phyloP scores from a whole-genome alignment of 2,888 invertebrate genomes.

The Siphonodentalium dalli region DNA sequence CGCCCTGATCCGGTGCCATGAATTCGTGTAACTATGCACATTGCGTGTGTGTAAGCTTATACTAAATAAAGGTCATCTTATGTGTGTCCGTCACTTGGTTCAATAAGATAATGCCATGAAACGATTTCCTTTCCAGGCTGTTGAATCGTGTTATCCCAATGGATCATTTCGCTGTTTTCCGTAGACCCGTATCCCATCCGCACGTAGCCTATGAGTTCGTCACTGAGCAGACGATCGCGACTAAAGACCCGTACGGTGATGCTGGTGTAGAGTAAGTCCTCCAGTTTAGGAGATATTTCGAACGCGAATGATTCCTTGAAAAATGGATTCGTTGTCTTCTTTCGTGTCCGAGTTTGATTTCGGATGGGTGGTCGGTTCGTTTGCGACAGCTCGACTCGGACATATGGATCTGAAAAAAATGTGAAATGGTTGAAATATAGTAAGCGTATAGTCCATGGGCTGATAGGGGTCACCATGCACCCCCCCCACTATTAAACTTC shows the following conservation, averaged over 20 bases:
- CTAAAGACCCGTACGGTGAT: slow-evolving; percentile 60
- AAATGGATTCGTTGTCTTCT: slow-evolving; percentile 45
- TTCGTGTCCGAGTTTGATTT: slow-evolving; percentile 51
- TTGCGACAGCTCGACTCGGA: slow-evolving; percentile 63
- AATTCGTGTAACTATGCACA: too few species aligned
- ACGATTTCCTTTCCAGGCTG: slow-evolving; percentile 58
- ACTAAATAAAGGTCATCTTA: too few species aligned
- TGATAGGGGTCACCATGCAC: too few species aligned
- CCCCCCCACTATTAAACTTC: too few species aligned
- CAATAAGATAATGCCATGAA: slow-evolving; percentile 57
- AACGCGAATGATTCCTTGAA: slow-evolving; percentile 48
- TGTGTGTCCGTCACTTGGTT: slow-evolving; percentile 35
- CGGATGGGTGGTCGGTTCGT: slow-evolving; percentile 44
- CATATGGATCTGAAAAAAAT: slow-evolving; percentile 63
- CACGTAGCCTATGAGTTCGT: slow-evolving; percentile 64
- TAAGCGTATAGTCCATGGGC: too few species aligned
- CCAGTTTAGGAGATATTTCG: slow-evolving; percentile 51
- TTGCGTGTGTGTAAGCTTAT: too few species aligned
- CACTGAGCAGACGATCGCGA: slow-evolving; percentile 59
- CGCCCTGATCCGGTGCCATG: too few species aligned
- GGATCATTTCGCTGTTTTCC: slow-evolving; percentile 61
- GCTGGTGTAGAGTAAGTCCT: slow-evolving; percentile 61
- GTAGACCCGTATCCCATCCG: slow-evolving; percentile 55
- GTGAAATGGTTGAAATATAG: neutral
- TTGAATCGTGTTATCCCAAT: slow-evolving; percentile 64